Conservation (phyloP, 2,888 invertebrate genomes). For the Mylabris sibirica region DNA sequence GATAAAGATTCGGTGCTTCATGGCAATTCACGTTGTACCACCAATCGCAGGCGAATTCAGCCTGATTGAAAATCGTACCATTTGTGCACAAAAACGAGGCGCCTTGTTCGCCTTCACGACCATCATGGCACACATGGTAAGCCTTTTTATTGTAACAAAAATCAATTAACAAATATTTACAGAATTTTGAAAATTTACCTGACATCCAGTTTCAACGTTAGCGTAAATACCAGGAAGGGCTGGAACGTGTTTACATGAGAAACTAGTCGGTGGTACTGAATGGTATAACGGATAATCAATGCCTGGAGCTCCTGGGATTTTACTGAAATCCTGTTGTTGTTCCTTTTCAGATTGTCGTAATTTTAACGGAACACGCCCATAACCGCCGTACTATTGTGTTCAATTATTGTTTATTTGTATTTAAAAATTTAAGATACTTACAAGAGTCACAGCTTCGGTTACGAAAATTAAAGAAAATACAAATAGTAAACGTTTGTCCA, state of each 20-base stretch:
- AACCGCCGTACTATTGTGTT: constrained; percentile 17
- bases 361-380: constrained; percentile 37
- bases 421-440: constrained; percentile 28
- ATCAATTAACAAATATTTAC: background rate
- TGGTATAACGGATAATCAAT: constrained; percentile 84
- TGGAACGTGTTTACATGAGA: constrained; percentile 81
- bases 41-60: constrained; percentile 88
- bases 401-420: constrained; percentile 11
- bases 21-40: constrained; percentile 91
- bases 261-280: constrained; percentile 78
- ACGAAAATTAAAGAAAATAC: constrained; percentile 24
- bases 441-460: constrained; percentile 32
- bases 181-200: constrained; percentile 63
- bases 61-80: constrained; percentile 86
- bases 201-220: constrained; percentile 88
- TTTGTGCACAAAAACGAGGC: constrained; percentile 86
- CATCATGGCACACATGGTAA: constrained; percentile 88
- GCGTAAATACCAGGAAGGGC: constrained; percentile 88
- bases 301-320: constrained; percentile 81
- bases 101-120: constrained; percentile 83
- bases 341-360: constrained; percentile 65
- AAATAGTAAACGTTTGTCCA: constrained; percentile 18
- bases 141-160: constrained; percentile 64
- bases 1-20: constrained; percentile 76
- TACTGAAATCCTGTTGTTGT: constrained; percentile 78